Base-by-base conservation (phyloP, 2,888 invertebrate genomes). In the Drosophila mayaguana region DNA sequence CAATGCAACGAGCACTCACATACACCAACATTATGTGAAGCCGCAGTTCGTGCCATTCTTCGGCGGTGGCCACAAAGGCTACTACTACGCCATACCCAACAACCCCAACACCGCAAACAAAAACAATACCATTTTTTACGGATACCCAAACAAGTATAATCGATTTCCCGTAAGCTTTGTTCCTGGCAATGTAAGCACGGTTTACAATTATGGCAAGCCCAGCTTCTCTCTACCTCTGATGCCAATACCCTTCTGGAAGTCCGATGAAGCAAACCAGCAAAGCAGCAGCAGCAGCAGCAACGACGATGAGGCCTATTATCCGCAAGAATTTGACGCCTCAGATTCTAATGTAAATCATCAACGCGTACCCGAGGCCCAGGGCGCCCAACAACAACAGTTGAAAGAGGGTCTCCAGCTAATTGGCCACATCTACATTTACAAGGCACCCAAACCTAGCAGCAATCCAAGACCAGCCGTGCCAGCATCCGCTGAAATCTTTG, bases 161-260 rank as follows among this genome's bases (percentile, higher is more conserved):
- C 18, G 18, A 0, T 43, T 7, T 6, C 36, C 61, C 9, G 2
- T 11, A n/a, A 18, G n/a, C 36, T 11, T 45, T 20, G 25, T 34
- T 14, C 46, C 46, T 22, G 16, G 8, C 6, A 55, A 14, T 18
- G 4, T 1, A 2, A 55, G 38, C 54, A 0, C 20, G 20, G 18
- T 42, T 5, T 18, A 3, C 11, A 22, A 6, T 22, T 25, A 42
- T 40, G 45, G n/a, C 7, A 54, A 54, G 18, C 76, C 76, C 14
- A 62, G 14, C 3, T 63, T n/a, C 12, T 53, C 66, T 0, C 43
- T 77, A 3, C 84, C 87, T 0, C 42, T 81, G 57, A 55, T 80
- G 56, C 82, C 82, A 1, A 85, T 85, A 54, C 82, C 82, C 25
- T 83, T 80, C 22, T 75, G 64, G n/a, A 67, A 78, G 9, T 66